phyloP scores from a whole-genome alignment of 1,140 invertebrate species.

The Eciton burchellii region DNA sequence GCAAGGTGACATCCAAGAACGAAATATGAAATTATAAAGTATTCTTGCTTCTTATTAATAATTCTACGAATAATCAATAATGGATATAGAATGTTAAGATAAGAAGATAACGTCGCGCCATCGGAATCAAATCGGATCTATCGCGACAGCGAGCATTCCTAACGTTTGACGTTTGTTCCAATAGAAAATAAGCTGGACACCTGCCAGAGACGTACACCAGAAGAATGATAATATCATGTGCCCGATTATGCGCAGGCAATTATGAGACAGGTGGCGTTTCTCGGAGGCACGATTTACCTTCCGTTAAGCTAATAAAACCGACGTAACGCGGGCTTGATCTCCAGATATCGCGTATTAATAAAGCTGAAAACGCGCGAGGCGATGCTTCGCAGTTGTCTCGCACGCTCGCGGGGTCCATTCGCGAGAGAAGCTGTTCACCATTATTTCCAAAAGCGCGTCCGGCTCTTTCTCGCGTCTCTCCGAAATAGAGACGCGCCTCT shows the following conservation, averaged over 20 bases:
- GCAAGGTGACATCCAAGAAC: no score
- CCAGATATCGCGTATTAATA: no score
- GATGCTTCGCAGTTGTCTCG: no score
- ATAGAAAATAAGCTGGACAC: slow-evolving; percentile 73
- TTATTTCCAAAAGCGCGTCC: no score
- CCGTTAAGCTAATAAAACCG: no score
- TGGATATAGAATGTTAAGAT: slow-evolving; percentile 43
- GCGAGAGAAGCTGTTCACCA: no score
- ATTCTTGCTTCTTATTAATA: neutral
- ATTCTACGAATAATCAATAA: slow-evolving; percentile 2
- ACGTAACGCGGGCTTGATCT: no score
- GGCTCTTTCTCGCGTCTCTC: no score
- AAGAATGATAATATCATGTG: slow-evolving; percentile 67
- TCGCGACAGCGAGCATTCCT: slow-evolving; percentile 59
- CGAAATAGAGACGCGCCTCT: no score
- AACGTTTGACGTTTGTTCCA: slow-evolving; percentile 59
- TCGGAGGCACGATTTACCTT: no score
- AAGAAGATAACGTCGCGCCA: slow-evolving; percentile 46
- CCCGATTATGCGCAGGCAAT: slow-evolving; percentile 21
- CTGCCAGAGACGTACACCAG: slow-evolving; percentile 57
- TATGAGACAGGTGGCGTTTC: neutral
- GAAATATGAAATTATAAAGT: neutral
- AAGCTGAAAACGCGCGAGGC: no score
- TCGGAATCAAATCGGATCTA: slow-evolving; percentile 25
- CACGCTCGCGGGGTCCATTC: no score